Evolutionary conservation across 2,888 invertebrate genomes (phyloP).

Genomic region (Aporophyla nigra): DNA sequence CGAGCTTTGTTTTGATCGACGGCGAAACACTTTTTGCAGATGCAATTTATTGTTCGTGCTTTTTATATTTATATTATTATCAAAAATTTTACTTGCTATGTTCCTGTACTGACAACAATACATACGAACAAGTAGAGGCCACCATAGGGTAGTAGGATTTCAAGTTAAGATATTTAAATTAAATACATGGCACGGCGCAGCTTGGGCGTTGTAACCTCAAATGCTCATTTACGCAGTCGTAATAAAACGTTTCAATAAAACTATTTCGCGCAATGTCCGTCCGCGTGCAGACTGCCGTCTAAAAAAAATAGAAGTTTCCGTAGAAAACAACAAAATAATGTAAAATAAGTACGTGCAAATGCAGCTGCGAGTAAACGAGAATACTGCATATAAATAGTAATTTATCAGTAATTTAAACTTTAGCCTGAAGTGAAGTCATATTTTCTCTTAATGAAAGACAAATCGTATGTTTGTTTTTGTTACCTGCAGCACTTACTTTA

Average conservation of each 20-base stretch:
- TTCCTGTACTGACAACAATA: not conserved
- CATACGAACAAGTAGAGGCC: not conserved
- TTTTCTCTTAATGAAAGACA: constrained; percentile 42
- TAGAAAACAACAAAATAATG: constrained; percentile 42
- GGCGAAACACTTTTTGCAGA: constrained; percentile 49
- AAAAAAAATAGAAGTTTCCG: constrained; percentile 49
- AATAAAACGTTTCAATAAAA: constrained; percentile 36
- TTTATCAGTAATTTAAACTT: constrained; percentile 55
- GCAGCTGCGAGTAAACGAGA: constrained; percentile 49
- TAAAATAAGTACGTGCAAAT: constrained; percentile 33
- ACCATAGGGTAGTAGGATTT: constrained; percentile 5
- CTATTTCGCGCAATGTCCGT: constrained; percentile 23
- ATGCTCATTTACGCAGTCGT: constrained; percentile 22
- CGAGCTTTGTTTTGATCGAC: constrained; percentile 68
- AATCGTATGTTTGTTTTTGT: constrained; percentile 31
- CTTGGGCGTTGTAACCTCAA: not conserved
- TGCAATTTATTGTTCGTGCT: constrained; percentile 42
- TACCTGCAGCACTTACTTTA: constrained; percentile 7
- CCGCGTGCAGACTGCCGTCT: constrained; percentile 25
- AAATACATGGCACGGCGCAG: constrained; percentile 12
- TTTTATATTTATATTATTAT: constrained; percentile 26
- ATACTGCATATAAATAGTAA: constrained; percentile 48
- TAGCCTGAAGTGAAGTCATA: constrained; percentile 40
- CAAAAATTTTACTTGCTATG: not conserved
- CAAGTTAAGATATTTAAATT: not conserved